A percentile compares a stretch with the other conserved stretches of the same genome.
phyloP scores from a whole-genome alignment of 2,113 vertebrate genomes.

The sheep (Ovis aries) region DNA sequence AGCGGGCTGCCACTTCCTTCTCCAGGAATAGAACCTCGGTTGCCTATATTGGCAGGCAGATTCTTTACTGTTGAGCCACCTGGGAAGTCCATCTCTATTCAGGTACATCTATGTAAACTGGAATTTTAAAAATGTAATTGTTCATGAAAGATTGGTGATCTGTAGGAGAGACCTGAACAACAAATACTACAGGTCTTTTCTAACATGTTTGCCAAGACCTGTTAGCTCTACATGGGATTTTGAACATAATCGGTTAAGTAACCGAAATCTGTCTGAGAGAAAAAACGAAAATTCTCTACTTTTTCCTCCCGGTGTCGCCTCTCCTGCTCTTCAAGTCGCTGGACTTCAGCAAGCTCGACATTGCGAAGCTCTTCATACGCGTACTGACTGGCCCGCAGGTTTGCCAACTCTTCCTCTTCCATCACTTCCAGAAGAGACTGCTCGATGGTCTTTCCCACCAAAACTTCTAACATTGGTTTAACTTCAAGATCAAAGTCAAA shows the following conservation, averaged over 20 bases:
- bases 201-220: not conserved
- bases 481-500: constrained; percentile 97
- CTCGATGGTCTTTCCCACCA: constrained; percentile 94
- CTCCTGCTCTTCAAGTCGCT: constrained; percentile 91
- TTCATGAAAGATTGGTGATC: not conserved
- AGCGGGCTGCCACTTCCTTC: not conserved
- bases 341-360: constrained; percentile 88
- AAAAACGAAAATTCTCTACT: constrained; percentile 63
- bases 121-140: not conserved
- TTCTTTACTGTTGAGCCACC: not conserved
- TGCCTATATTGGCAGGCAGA: not conserved
- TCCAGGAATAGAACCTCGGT: not conserved
- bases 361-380: constrained; percentile 84
- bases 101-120: not conserved
- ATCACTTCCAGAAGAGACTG: constrained; percentile 93
- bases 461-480: constrained; percentile 88
- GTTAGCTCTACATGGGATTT: not conserved
- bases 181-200: not conserved
- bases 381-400: constrained; percentile 80
- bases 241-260: not conserved
- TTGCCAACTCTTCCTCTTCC: constrained; percentile 95
- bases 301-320: constrained; percentile 86
- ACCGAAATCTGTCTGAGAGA: not conserved
- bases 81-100: not conserved
- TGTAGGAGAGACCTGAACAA: not conserved